Percentiles rank a stretch among this genome's conserved stretches.
phyloP scores from a whole-genome alignment of 2,797 vertebrate species.

The Basileuterus tristriatus region DNA sequence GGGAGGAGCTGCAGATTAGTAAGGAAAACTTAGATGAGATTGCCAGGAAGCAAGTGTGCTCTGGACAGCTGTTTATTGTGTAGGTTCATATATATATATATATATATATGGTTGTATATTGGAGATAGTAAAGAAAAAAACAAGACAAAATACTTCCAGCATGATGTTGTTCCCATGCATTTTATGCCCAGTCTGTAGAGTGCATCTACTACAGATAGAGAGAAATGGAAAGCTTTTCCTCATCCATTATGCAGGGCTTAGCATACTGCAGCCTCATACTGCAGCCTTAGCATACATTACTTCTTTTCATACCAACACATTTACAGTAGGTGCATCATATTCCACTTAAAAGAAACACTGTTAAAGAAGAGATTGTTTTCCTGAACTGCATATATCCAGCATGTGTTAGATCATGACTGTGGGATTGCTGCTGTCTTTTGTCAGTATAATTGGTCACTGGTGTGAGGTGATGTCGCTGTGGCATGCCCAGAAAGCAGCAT shows the following conservation, averaged over 20 bases:
- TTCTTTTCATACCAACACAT: neutral
- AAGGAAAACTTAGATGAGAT: neutral
- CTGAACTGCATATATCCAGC: neutral
- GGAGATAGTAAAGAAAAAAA: neutral
- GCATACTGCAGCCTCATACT: neutral
- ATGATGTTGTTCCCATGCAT: neutral
- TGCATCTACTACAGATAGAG: neutral
- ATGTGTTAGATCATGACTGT: neutral
- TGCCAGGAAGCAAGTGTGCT: neutral
- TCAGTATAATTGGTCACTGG: neutral
- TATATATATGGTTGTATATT: neutral
- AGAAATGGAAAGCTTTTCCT: neutral
- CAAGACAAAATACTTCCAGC: neutral
- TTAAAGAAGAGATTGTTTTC: neutral
- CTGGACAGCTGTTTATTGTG: neutral
- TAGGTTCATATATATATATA: neutral
- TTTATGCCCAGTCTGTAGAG: neutral
- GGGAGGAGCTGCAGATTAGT: neutral
- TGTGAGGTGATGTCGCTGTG: neutral
- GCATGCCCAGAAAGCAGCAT: neutral
- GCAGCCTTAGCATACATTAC: neutral
- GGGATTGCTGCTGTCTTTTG: neutral
- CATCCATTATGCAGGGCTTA: neutral
- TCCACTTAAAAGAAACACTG: neutral
- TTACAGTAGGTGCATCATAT: neutral